phyloP scores from a whole-genome alignment of 2,797 vertebrate genomes.

The Ctenosaura bakeri region DNA sequence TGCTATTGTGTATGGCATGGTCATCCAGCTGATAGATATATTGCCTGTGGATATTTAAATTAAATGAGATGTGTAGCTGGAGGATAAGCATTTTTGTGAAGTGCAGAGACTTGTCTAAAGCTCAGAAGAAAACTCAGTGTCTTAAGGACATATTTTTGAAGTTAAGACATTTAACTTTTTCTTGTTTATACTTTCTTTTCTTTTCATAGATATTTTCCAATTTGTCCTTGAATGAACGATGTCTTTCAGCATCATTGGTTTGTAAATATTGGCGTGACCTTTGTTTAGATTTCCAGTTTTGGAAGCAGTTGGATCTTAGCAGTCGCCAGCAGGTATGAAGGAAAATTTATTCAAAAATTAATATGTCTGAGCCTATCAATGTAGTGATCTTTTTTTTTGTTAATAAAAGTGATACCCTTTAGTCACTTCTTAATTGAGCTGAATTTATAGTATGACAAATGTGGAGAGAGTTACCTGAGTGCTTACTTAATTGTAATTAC shows the following conservation, averaged over 20 bases:
- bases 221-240: conserved; percentile 95
- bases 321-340: conserved; percentile 93
- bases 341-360: conserved; percentile 39
- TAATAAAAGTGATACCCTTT: neutral
- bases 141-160: neutral
- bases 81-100: neutral
- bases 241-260: conserved; percentile 94
- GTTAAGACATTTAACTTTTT: neutral
- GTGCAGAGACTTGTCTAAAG: neutral
- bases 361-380: neutral
- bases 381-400: neutral
- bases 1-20: neutral
- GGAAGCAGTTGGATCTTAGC: conserved; percentile 98
- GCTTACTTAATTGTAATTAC: neutral
- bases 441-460: conserved; percentile 8
- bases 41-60: neutral
- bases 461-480: fast-evolving
- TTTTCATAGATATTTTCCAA: conserved; percentile 93
- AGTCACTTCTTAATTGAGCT: neutral
- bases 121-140: neutral
- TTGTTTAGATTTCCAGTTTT: conserved; percentile 99
- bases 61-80: neutral
- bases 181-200: conserved; percentile 23
- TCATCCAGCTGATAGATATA: neutral
- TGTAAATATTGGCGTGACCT: conserved; percentile 99